Conservation (phyloP, 1,140 invertebrate species). For the Lethrus apterus region DNA sequence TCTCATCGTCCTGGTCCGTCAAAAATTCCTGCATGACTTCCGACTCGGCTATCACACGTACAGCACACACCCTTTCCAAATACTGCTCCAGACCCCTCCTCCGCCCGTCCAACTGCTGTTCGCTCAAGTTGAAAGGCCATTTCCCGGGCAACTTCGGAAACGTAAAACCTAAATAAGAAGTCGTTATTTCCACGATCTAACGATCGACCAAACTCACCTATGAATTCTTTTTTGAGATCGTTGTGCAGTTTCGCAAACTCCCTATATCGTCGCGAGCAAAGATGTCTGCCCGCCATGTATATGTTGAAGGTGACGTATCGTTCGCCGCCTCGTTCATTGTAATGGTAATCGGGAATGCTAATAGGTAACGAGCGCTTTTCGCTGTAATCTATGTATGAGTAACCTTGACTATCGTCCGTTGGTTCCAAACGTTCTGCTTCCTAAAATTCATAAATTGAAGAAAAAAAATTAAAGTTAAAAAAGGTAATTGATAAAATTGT, state of each 20-base stretch:
- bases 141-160: conserved; percentile 98
- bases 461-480: too few species aligned
- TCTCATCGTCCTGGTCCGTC: conserved; percentile 84
- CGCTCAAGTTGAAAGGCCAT: conserved; percentile 94
- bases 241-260: conserved; percentile 90
- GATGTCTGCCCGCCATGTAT: conserved; percentile 96
- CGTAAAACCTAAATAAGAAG: conserved; percentile 63
- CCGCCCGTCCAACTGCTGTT: conserved; percentile 93
- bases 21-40: conserved; percentile 97
- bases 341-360: conserved; percentile 93
- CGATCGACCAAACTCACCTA: conserved; percentile 47
- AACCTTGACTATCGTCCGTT: conserved; percentile 78
- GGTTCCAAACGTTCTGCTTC: conserved; percentile 81
- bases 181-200: background rate
- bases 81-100: conserved; percentile 93
- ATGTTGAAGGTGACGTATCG: conserved; percentile 97
- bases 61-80: conserved; percentile 96
- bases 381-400: conserved; percentile 93
- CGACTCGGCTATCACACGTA: conserved; percentile 94
- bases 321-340: conserved; percentile 74
- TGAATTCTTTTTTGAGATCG: conserved; percentile 90
- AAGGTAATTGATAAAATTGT: too few species aligned
- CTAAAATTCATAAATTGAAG: too few species aligned
- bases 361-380: conserved; percentile 97
- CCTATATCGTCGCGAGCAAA: conserved; percentile 92